phyloP scores from a whole-genome alignment of 2,797 vertebrate genomes.

The Lepidocolaptes lacrymiger region DNA sequence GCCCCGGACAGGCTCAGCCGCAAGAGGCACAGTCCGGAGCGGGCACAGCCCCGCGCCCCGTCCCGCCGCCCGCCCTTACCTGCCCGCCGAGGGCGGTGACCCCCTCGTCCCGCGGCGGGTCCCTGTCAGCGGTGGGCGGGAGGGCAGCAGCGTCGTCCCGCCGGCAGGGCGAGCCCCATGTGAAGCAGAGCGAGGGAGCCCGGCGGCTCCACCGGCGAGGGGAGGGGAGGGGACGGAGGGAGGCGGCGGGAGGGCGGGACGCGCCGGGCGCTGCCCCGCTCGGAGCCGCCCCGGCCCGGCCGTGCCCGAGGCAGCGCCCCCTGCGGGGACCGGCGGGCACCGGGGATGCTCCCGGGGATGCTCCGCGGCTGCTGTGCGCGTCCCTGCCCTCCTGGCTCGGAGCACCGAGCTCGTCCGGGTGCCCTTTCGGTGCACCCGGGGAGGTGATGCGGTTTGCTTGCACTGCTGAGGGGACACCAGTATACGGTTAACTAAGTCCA shows the following conservation, averaged over 20 bases:
- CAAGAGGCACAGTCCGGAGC: too few species aligned
- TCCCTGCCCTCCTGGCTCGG: not conserved
- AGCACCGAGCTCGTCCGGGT: rapidly evolving
- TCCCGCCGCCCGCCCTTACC: not conserved
- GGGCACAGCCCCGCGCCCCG: not conserved
- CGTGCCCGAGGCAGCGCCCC: conserved; percentile 60
- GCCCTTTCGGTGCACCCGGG: rapidly evolving
- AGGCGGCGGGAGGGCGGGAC: conserved; percentile 29
- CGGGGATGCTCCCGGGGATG: not conserved
- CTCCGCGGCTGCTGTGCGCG: rapidly evolving
- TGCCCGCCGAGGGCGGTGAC: not conserved
- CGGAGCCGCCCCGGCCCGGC: conserved; percentile 31
- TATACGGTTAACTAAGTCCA: not conserved
- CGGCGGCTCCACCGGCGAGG: conserved; percentile 58
- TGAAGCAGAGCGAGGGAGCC: conserved; percentile 39
- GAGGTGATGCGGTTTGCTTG: not conserved
- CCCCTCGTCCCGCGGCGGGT: not conserved
- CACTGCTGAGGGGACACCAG: rapidly evolving
- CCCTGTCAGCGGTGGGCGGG: conserved; percentile 26
- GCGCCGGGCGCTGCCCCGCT: conserved; percentile 38
- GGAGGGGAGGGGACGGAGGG: not conserved
- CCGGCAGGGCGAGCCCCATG: not conserved
- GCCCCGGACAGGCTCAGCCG: too few species aligned
- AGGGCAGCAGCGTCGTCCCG: not conserved
- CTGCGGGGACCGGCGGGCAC: conserved; percentile 25